These are phyloP conservation scores for Phenacoccus solenopsis DNA, from an alignment of 1,140 invertebrate species.

Conservation along the genomic window DNA sequence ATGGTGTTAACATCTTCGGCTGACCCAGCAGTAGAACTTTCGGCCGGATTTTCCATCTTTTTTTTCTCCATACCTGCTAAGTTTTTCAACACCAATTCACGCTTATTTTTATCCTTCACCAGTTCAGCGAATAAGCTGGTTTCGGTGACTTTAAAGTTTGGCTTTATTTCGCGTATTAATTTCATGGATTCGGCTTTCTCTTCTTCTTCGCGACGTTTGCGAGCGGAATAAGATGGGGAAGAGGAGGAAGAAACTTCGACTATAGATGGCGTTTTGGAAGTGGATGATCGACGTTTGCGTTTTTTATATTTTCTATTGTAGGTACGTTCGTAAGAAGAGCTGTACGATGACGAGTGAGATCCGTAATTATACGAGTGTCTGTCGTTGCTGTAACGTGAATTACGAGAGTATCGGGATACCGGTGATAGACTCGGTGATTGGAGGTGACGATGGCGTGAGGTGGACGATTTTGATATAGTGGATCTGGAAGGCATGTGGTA, in stretches of 20 bases:
- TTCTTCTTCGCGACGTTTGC: slow-evolving; percentile 18
- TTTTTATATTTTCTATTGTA: not conserved
- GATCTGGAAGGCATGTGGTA: no score
- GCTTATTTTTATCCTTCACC: slow-evolving; percentile 68
- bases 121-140: slow-evolving; percentile 78
- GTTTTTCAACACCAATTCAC: slow-evolving; percentile 50
- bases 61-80: slow-evolving; percentile 19
- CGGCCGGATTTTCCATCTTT: slow-evolving; percentile 36
- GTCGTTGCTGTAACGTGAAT: not conserved
- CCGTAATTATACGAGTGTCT: not conserved
- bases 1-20: not conserved
- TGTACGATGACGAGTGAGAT: slow-evolving; percentile 1
- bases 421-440: not conserved
- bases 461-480: not conserved
- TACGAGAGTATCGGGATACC: not conserved
- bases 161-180: slow-evolving; percentile 25
- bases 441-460: not conserved
- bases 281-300: not conserved
- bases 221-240: not conserved
- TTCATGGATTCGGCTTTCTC: slow-evolving; percentile 22
- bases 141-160: slow-evolving; percentile 56
- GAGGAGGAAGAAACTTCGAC: not conserved
- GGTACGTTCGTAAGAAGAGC: not conserved
- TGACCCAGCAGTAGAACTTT: not conserved
- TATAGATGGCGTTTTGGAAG: not conserved